phyloP scores from a whole-genome alignment of 2,797 vertebrate genomes.

The Vireo griseus region DNA sequence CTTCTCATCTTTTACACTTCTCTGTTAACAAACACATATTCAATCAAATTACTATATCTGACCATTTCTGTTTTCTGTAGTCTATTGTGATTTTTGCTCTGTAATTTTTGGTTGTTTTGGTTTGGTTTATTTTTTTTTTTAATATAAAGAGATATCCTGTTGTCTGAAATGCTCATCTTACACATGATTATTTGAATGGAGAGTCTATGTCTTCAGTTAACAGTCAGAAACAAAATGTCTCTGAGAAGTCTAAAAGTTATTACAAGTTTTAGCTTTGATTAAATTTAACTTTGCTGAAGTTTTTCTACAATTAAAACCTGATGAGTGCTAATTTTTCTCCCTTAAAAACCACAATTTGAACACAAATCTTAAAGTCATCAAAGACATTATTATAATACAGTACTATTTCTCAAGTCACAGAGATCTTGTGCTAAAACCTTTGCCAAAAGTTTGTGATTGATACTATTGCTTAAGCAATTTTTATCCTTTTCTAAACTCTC shows the following conservation, averaged over 20 bases:
- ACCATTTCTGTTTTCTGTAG: not conserved
- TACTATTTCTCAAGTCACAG: slow-evolving; percentile 19
- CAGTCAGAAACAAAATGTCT: not conserved
- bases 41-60: not conserved
- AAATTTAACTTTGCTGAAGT: slow-evolving; percentile 28
- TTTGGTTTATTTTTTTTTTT: not conserved
- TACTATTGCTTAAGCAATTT: not conserved
- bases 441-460: slow-evolving; percentile 43
- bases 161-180: not conserved
- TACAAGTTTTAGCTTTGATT: slow-evolving; percentile 13
- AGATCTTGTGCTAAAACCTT: not conserved
- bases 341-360: slow-evolving; percentile 17
- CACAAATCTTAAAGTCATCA: slow-evolving; percentile 7
- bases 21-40: not conserved
- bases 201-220: not conserved
- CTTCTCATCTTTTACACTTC: not conserved
- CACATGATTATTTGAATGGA: not conserved
- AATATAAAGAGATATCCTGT: not conserved
- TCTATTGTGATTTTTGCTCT: not conserved
- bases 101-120: not conserved
- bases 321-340: not conserved
- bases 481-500: not conserved
- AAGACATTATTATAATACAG: not conserved
- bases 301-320: slow-evolving; percentile 4
- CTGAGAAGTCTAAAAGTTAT: not conserved